Percentiles rank a stretch among this genome's conserved stretches.
phyloP scores from a whole-genome alignment of 2,888 invertebrate species.

The Copidosoma aretas region DNA sequence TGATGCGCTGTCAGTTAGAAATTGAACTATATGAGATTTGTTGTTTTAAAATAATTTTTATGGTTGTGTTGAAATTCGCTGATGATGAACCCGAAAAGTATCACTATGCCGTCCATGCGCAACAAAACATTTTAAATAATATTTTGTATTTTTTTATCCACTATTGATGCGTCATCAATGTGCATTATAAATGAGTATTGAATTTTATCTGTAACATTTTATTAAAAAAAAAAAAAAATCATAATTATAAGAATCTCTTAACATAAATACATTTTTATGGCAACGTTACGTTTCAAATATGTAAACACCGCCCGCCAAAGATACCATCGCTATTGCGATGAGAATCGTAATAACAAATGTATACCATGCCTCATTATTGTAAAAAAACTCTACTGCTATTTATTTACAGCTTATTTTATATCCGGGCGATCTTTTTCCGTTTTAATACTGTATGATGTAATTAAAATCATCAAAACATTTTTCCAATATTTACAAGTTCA shows the following conservation, averaged over 20 bases:
- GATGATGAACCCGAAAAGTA: constrained; percentile 24
- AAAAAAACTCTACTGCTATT: constrained; percentile 31
- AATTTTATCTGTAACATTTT: background rate
- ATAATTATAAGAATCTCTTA: background rate
- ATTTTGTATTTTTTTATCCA: constrained; percentile 30
- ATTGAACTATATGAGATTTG: constrained; percentile 7
- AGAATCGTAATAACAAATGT: constrained; percentile 28
- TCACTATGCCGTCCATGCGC: constrained; percentile 47
- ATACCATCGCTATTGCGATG: constrained; percentile 24
- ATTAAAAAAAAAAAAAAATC: background rate
- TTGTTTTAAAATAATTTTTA: constrained; percentile 17
- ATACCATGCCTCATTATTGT: constrained; percentile 27
- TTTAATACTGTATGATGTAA: constrained; percentile 17
- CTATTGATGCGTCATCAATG: constrained; percentile 13
- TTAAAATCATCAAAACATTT: constrained; percentile 18
- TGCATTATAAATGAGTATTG: constrained; percentile 6
- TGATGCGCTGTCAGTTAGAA: constrained; percentile 25
- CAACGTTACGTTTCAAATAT: constrained; percentile 11
- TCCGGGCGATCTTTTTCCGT: constrained; percentile 23
- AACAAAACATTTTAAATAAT: constrained; percentile 37
- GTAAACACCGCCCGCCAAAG: constrained; percentile 32
- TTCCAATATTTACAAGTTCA: constrained; percentile 27
- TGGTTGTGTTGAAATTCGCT: constrained; percentile 13
- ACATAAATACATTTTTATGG: constrained; percentile 11
- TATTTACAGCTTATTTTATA: constrained; percentile 31